phyloP scores from a whole-genome alignment of 2,888 invertebrate genomes.

The Cephonodes hylas region DNA sequence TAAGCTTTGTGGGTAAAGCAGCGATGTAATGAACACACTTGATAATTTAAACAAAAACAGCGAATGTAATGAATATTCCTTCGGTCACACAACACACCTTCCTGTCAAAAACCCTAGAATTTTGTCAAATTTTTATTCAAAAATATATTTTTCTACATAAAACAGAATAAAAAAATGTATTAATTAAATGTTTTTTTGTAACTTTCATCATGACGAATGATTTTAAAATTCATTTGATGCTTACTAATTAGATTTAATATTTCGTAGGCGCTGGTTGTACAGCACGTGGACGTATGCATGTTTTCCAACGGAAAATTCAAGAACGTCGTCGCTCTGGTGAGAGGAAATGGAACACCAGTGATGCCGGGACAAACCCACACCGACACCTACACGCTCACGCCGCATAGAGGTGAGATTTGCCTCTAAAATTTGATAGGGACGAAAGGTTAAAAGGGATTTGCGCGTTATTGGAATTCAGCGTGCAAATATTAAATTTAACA shows the following conservation, averaged over 20 bases:
- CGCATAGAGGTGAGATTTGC: constrained; percentile 77
- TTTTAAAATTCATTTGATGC: neutral
- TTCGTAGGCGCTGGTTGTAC: constrained; percentile 88
- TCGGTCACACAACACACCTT: too few species aligned
- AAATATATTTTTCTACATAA: too few species aligned
- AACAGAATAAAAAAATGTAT: too few species aligned
- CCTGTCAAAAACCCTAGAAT: too few species aligned
- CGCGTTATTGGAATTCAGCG: neutral
- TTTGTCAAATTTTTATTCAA: too few species aligned
- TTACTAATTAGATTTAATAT: neutral
- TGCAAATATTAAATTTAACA: neutral
- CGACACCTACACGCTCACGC: constrained; percentile 84
- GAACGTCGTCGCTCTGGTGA: constrained; percentile 89
- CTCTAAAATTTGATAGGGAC: too few species aligned
- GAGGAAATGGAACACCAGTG: constrained; percentile 83
- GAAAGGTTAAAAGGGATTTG: neutral
- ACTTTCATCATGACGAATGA: too few species aligned
- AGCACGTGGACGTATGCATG: constrained; percentile 96
- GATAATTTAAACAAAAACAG: too few species aligned
- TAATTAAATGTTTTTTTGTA: too few species aligned
- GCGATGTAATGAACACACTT: too few species aligned
- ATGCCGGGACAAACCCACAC: constrained; percentile 83
- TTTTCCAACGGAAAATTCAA: constrained; percentile 97
- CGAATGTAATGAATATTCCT: too few species aligned
- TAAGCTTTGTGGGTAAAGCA: too few species aligned